Evolutionary conservation across 2,797 vertebrate genomes (phyloP).

Genomic region (Cossypha caffra): DNA sequence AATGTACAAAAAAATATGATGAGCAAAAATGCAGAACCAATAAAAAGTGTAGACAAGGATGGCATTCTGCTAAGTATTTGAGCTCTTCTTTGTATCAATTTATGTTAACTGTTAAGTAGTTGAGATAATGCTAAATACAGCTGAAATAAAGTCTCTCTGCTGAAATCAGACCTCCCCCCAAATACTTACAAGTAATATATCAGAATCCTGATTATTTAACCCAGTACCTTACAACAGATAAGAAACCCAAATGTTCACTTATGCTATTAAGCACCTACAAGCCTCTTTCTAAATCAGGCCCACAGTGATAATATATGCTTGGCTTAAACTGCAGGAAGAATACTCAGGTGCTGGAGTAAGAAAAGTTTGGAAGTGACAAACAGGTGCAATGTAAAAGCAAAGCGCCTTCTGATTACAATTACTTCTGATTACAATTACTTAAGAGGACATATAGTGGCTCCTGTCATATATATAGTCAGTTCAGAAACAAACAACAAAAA

Average conservation of each 20-base stretch:
- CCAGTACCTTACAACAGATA: background rate
- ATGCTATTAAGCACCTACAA: background rate
- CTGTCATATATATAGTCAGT: background rate
- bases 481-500: background rate
- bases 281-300: background rate
- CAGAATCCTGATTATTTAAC: background rate
- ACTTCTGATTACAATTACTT: background rate
- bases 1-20: background rate
- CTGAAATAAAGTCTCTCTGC: background rate
- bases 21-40: background rate
- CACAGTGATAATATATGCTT: background rate
- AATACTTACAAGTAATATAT: background rate
- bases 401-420: background rate
- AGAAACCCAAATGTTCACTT: background rate
- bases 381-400: background rate
- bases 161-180: background rate
- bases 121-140: background rate
- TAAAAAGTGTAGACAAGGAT: background rate
- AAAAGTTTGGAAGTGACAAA: background rate
- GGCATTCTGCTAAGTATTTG: background rate
- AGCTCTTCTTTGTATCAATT: background rate
- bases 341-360: background rate
- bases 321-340: background rate
- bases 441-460: background rate
- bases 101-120: background rate